Conservation (phyloP, 2,113 vertebrate genomes). For the Phoenicopterus ruber region DNA sequence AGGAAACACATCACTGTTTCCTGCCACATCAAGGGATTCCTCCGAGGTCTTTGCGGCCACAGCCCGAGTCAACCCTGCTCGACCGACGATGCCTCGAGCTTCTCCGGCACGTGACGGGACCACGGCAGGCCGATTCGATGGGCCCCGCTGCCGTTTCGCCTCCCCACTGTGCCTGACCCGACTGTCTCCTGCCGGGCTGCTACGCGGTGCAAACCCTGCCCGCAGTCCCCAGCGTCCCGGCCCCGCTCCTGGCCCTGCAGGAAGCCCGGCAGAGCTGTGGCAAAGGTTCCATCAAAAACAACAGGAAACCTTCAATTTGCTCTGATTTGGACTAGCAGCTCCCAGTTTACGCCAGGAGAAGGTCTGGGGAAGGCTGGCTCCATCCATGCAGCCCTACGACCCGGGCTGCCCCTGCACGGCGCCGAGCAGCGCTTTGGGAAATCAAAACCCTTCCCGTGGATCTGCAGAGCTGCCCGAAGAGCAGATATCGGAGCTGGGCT, state of each 20-base stretch:
- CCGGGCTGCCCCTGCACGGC: accelerated
- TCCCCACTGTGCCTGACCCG: accelerated
- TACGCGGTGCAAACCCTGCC: neutral
- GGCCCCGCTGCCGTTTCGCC: accelerated
- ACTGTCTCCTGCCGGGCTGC: neutral
- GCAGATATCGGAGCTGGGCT: neutral
- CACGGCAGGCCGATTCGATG: accelerated
- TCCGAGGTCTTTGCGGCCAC: accelerated
- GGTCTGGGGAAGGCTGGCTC: neutral
- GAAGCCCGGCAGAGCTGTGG: neutral
- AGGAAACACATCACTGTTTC: neutral
- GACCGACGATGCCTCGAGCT: accelerated
- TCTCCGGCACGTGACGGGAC: neutral
- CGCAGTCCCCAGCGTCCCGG: accelerated
- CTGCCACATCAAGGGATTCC: neutral
- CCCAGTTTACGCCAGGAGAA: neutral
- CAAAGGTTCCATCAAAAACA: neutral
- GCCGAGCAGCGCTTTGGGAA: neutral
- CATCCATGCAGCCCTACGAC: neutral
- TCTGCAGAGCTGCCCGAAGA: neutral
- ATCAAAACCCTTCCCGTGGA: neutral
- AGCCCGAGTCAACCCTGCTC: neutral
- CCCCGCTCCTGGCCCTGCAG: neutral
- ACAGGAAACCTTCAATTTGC: neutral
- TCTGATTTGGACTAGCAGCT: neutral